A percentile compares a stretch with the other conserved stretches of the same genome.
Conservation (phyloP, 92 coral and sea anemone genomes). For the Zoanthus sansibaricus region DNA sequence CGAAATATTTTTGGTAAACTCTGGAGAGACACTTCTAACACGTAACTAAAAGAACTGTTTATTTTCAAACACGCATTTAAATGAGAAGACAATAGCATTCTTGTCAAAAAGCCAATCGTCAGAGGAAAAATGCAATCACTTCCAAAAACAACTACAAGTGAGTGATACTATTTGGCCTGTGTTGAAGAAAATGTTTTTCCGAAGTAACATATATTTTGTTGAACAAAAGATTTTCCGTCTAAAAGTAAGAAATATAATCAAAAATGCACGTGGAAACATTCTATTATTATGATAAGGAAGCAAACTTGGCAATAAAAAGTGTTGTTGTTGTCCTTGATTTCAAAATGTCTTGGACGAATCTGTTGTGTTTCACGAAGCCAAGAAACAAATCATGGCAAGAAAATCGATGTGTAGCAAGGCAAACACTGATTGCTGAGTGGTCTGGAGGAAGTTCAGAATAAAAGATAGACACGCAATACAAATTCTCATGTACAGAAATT, state of each 20-base stretch:
- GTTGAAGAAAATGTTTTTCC: background rate
- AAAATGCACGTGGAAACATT: conserved; percentile 16
- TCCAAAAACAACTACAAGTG: background rate
- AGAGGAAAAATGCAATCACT: background rate
- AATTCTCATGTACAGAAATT: conserved; percentile 26
- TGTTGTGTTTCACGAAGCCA: conserved; percentile 19
- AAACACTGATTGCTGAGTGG: background rate
- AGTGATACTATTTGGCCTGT: no score
- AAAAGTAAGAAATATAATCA: background rate
- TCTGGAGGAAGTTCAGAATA: background rate
- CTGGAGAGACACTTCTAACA: background rate
- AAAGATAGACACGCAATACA: background rate
- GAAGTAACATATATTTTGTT: background rate
- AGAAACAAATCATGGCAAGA: background rate
- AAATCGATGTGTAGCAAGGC: conserved; percentile 2
- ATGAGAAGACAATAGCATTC: background rate
- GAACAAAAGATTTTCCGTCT: background rate
- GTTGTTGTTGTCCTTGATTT: conserved; percentile 2
- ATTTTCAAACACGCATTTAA: background rate
- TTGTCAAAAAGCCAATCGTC: background rate
- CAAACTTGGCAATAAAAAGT: conserved; percentile 19
- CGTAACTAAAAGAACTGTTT: background rate
- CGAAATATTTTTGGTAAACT: background rate
- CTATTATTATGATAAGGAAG: conserved; percentile 35
- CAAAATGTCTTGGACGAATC: background rate